These are phyloP conservation scores for Tangara arthus DNA, from an alignment of 2,797 vertebrate genomes.

Conservation along the genomic window DNA sequence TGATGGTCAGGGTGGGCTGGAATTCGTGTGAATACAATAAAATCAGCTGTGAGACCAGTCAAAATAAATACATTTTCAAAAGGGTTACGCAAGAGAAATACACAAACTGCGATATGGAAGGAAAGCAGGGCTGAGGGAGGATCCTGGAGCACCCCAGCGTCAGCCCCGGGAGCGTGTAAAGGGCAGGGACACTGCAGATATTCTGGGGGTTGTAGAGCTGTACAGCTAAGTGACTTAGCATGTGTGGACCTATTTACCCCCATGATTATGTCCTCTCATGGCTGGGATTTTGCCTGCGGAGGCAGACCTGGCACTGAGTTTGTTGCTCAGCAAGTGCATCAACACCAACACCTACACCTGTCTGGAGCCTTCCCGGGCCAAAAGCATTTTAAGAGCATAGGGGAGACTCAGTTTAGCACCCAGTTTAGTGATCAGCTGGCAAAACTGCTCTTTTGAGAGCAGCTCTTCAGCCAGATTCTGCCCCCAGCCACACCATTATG, in stretches of 20 bases:
- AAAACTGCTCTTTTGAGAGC: background rate
- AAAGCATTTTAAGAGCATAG: background rate
- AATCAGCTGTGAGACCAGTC: background rate
- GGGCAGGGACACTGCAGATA: background rate
- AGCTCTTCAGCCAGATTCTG: background rate
- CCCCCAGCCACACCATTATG: background rate
- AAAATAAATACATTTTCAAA: background rate
- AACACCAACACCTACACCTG: background rate
- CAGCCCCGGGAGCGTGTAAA: background rate
- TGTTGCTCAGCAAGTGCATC: background rate
- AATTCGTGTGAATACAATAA: background rate
- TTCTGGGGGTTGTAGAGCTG: background rate
- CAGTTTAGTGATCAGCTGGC: background rate
- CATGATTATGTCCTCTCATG: background rate
- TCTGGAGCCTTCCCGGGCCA: background rate
- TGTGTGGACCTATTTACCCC: background rate
- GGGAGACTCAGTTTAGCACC: background rate
- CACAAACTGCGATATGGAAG: background rate
- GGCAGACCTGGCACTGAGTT: background rate
- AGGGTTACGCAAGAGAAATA: background rate
- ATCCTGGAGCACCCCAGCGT: background rate
- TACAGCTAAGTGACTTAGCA: background rate
- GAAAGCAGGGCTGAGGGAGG: background rate
- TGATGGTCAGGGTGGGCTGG: background rate
- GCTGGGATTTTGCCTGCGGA: background rate